Evolutionary conservation across 2,797 vertebrate species (phyloP), one percentile per base, ranked within the genome.

Genomic region (Agapornis canus): DNA sequence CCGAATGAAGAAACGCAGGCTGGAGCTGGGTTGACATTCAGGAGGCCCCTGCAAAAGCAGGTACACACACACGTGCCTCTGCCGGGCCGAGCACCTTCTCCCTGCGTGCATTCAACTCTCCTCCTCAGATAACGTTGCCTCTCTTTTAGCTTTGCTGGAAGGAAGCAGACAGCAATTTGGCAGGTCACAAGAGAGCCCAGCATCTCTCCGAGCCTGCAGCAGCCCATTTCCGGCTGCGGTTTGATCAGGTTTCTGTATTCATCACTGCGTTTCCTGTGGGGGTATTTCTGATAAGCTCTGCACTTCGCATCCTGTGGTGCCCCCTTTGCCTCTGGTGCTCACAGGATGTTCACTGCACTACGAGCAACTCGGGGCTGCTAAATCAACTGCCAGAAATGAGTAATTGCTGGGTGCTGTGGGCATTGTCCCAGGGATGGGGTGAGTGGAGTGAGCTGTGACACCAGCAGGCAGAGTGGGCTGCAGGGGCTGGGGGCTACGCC

Each of bases 231-330:
- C 52, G 35, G 76, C 80, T 85, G 89, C 0, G 13, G 82, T 86
- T 90, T 88, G 85, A 83, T 87, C 91, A 83, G 66, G 80, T 91
- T 94, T 95, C 91, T 91, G 56, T 91, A 95, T 88, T 91, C 79
- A 92, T 95, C 70, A 6, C 59, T 51, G 49, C 0, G 5, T 78
- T 95, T 95, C 93, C 82, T 95, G 85, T 23, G 90, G 91, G 95
- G 72, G 64, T 47, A 89, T 85, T 94, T 92, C 72, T 91, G 92
- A 94, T 92, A 92, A 89, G 91, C 84, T 70, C 59, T 87, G 82
- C 82, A 35, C 40, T 95, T 94, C 26, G 16, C 75, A 93, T 94
- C 94, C 91, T 94, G 92, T 85, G 95, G 65, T 86, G 63, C 64
- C 75, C 69, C 51, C 72, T 75, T 92, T 2, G 25, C 82, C 65